Percentiles rank a stretch among this genome's conserved stretches.
phyloP scores from a whole-genome alignment of 2,113 vertebrate genomes.

The Numida meleagris region DNA sequence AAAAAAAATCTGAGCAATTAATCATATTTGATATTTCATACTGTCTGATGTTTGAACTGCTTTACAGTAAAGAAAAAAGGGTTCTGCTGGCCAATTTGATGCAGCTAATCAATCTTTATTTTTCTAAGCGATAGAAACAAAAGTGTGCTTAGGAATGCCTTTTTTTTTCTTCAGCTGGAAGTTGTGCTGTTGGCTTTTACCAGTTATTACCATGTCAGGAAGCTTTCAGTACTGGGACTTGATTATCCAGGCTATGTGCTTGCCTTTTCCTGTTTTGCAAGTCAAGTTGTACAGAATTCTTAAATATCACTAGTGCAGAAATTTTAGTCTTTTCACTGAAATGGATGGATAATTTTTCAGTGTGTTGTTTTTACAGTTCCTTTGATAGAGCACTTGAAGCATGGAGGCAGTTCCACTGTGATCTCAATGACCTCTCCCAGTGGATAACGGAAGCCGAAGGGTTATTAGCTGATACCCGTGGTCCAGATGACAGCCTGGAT shows the following conservation, averaged over 20 bases:
- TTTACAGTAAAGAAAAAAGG: not conserved
- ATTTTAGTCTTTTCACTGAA: accelerated
- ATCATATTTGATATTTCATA: conserved; percentile 22
- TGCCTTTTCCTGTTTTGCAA: not conserved
- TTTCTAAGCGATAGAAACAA: conserved; percentile 3
- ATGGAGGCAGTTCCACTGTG: conserved; percentile 92
- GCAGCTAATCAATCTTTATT: conserved; percentile 45
- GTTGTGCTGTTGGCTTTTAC: not conserved
- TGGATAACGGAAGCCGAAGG: conserved; percentile 88
- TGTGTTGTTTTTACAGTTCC: conserved; percentile 71
- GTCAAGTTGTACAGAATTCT: not conserved
- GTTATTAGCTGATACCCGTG: conserved; percentile 74
- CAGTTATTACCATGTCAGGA: not conserved
- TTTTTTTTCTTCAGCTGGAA: not conserved
- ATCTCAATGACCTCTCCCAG: conserved; percentile 88
- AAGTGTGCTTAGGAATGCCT: not conserved
- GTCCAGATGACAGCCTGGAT: conserved; percentile 81
- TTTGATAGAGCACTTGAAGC: conserved; percentile 87
- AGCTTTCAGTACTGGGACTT: not conserved
- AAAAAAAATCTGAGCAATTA: not conserved
- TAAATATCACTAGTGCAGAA: not conserved
- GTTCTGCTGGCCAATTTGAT: not conserved
- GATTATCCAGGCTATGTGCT: not conserved
- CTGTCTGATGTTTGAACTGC: not conserved
- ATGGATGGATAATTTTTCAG: not conserved